Evolutionary conservation across 2,113 vertebrate species (phyloP).

Genomic region (Tympanuchus pallidicinctus): DNA sequence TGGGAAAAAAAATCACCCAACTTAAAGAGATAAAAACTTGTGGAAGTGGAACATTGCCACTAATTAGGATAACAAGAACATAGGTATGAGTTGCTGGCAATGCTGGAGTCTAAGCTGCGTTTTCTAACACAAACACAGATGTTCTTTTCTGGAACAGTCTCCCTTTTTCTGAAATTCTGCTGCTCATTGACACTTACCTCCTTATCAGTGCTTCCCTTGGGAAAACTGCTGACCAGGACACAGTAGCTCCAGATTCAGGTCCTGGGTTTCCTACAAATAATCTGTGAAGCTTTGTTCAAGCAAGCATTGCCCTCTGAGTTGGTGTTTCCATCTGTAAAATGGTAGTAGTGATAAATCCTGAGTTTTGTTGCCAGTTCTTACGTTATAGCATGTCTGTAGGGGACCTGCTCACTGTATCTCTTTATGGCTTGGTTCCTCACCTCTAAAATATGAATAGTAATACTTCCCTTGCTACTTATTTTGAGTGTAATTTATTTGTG

Average conservation of each 20-base stretch:
- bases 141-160: conserved; percentile 11
- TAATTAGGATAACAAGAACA: conserved; percentile 53
- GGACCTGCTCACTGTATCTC: not conserved
- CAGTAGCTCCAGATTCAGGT: conserved; percentile 28
- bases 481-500: not conserved
- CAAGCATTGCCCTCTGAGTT: conserved; percentile 13
- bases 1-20: not conserved
- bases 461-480: not conserved
- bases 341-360: conserved; percentile 8
- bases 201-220: conserved; percentile 2
- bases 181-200: conserved; percentile 22
- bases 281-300: not conserved
- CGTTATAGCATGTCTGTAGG: conserved; percentile 29
- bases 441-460: not conserved
- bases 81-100: conserved; percentile 11
- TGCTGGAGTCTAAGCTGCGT: not conserved
- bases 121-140: not conserved
- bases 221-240: conserved; percentile 34
- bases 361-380: conserved; percentile 33
- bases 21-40: conserved; percentile 38
- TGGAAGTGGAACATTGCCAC: conserved; percentile 19
- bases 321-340: conserved; percentile 34
- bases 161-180: conserved; percentile 17
- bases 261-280: conserved; percentile 45
- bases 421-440: not conserved